Evolutionary conservation across 30 jellyfish, hydroid and myxozoan genomes (phyloP).

Genomic region (Cassiopea xamachana): DNA sequence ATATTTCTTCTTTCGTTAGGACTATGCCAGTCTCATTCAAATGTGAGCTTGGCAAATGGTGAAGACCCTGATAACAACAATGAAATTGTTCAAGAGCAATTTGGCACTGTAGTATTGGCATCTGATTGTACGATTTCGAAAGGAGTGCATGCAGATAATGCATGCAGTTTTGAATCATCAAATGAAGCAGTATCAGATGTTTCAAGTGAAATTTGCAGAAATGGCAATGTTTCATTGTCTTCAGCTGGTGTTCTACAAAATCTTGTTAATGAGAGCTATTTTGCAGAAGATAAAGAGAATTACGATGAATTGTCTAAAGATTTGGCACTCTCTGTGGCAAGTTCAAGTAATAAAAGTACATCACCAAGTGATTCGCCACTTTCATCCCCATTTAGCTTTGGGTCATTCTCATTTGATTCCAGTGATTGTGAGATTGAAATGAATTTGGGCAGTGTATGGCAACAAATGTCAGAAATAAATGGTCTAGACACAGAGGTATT

Average conservation of each 20-base stretch:
- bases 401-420: not conserved
- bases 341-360: not conserved
- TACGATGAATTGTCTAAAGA: not conserved
- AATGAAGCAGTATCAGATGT: not conserved
- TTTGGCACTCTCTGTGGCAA: not conserved
- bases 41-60: constrained; percentile 34
- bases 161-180: not conserved
- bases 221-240: constrained; percentile 1
- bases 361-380: not conserved
- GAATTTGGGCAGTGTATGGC: not conserved
- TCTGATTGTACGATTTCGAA: not conserved
- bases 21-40: constrained; percentile 36
- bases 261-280: constrained; percentile 1
- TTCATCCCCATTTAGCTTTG: not conserved
- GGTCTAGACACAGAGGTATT: not conserved
- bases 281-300: constrained; percentile 30
- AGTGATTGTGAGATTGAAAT: not conserved
- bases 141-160: not conserved
- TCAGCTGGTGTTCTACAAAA: not conserved
- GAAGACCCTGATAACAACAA: constrained; percentile 1
- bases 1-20: not conserved
- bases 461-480: not conserved
- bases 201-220: not conserved
- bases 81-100: not conserved
- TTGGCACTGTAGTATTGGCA: not conserved